Conservation (phyloP, 2,888 invertebrate genomes). For the Cantharis nigra region DNA sequence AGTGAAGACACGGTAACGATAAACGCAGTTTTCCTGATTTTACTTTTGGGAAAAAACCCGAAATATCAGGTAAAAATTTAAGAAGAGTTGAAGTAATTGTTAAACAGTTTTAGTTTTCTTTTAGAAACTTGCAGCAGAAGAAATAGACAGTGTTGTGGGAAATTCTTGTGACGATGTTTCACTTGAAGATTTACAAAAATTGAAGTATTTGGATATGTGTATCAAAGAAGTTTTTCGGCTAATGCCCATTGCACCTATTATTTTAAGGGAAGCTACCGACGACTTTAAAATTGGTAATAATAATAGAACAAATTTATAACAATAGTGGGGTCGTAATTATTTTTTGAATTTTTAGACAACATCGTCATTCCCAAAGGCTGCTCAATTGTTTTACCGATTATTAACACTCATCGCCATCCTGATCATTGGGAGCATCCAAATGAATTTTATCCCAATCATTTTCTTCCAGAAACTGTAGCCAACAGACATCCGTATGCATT, state of each 20-base stretch:
- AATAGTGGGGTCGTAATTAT: background rate
- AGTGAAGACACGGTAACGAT: no score
- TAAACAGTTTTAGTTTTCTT: no score
- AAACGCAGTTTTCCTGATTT: no score
- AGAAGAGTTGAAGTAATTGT: no score
- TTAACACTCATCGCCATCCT: slow-evolving; percentile 36
- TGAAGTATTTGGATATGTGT: slow-evolving; percentile 40
- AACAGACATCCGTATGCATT: slow-evolving; percentile 2
- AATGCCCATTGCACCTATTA: slow-evolving; percentile 45
- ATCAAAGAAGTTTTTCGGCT: slow-evolving; percentile 45
- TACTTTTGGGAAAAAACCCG: no score
- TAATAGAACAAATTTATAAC: no score
- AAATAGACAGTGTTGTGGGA: no score
- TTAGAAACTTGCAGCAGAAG: no score
- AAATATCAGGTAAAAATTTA: no score
- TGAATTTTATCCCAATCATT: slow-evolving; percentile 47
- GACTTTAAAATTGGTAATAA: slow-evolving; percentile 42
- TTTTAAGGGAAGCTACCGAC: slow-evolving; percentile 39
- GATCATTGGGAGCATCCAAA: slow-evolving; percentile 45
- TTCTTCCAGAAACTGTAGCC: background rate
- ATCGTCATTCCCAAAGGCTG: slow-evolving; percentile 13
- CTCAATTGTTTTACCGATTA: slow-evolving; percentile 12
- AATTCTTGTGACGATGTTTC: slow-evolving; percentile 1
- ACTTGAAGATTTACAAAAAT: slow-evolving; percentile 29
- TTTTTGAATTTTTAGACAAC: slow-evolving; percentile 4